These are phyloP conservation scores for Callosobruchus maculatus DNA, from an alignment of 2,888 invertebrate species.

Conservation along the genomic window DNA sequence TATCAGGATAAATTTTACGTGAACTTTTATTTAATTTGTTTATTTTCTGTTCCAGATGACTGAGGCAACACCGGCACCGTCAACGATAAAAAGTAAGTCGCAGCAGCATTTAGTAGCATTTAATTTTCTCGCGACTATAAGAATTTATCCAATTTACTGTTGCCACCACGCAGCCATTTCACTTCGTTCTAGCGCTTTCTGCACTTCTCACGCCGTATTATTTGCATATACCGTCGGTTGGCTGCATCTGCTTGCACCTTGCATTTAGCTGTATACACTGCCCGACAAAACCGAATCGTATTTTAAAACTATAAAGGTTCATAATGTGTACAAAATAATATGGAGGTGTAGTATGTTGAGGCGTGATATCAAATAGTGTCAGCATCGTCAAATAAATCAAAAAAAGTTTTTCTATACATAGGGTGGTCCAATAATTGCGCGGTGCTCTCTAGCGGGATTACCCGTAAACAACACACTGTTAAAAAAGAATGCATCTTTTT, in stretches of 20 bases:
- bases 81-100: constrained; percentile 50
- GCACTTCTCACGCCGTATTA: not conserved
- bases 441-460: too few relatives aligned
- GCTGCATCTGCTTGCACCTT: not conserved
- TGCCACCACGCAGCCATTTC: not conserved
- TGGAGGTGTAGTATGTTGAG: too few relatives aligned
- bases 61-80: constrained; percentile 44
- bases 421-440: too few relatives aligned
- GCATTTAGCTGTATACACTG: not conserved
- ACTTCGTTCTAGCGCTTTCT: not conserved
- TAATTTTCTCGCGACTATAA: not conserved
- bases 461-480: too few relatives aligned
- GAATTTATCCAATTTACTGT: not conserved
- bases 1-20: too few relatives aligned
- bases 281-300: too few relatives aligned
- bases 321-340: too few relatives aligned
- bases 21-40: not conserved
- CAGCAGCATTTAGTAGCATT: not conserved
- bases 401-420: too few relatives aligned
- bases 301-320: too few relatives aligned
- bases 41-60: constrained; percentile 43
- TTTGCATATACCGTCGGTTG: not conserved
- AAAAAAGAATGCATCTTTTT: too few relatives aligned
- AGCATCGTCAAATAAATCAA: too few relatives aligned
- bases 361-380: too few relatives aligned